Conservation (phyloP, 2,113 vertebrate genomes). For the Tetrax tetrax region DNA sequence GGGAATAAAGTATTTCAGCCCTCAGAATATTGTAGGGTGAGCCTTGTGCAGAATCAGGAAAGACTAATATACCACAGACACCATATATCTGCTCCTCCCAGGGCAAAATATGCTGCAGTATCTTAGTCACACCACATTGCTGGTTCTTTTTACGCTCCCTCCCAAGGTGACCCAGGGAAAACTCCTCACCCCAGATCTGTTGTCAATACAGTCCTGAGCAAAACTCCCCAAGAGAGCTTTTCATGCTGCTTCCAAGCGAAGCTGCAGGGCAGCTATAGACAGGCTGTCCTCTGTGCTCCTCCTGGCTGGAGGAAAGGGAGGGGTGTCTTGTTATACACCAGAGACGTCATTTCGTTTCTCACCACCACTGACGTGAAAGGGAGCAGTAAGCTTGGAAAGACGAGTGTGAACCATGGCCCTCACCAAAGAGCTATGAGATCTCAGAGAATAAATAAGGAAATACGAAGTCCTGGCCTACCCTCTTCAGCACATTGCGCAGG, state of each 20-base stretch:
- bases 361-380: background rate
- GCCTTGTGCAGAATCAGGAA: background rate
- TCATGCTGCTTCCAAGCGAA: background rate
- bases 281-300: background rate
- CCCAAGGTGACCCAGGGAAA: background rate
- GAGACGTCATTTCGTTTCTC: background rate
- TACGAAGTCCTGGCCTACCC: background rate
- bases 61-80: background rate
- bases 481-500: background rate
- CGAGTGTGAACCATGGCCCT: rapidly evolving
- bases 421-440: background rate
- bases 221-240: background rate
- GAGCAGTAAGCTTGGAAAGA: background rate
- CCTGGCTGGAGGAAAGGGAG: background rate
- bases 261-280: background rate
- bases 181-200: background rate
- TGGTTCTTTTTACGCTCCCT: background rate
- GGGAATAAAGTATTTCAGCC: background rate
- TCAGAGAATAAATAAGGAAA: background rate
- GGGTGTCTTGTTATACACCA: background rate
- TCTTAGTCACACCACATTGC: background rate
- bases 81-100: background rate
- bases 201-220: background rate
- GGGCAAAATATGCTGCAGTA: background rate
- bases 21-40: background rate